Evolutionary conservation across 2,888 invertebrate genomes (phyloP), one percentile per base, ranked within the genome.

Genomic region (Latrodectus elegans): DNA sequence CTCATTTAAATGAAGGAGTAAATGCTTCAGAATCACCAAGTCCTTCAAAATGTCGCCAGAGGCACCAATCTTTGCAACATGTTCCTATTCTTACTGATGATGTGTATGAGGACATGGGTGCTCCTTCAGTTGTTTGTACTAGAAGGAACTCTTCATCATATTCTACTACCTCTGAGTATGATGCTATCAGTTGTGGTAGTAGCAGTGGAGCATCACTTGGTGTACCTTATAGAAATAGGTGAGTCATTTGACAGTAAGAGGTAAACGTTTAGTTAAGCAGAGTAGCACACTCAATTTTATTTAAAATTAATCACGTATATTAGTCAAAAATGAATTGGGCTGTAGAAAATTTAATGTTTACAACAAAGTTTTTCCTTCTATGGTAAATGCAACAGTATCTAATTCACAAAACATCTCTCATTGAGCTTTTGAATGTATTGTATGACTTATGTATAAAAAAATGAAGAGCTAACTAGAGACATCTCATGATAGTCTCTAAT

Each of bases 121-220:
- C 75, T 6, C 76, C 83, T 4, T 84, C 49, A 15, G 76, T 65
- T n/a, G 26, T 65, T 6, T 26, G 22, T 17, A 15, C 88, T n/a
- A 71, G 76, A 17, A 64, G 84, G n/a, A 79, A 79, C 49, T 84
- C 84, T 11, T 88, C 88, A 2, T 75, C 84, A 0, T 79, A 84
- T 60, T 88, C 83, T 15, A 78, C 77, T 26, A 26, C 67, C 11
- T 91, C 91, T 17, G 92, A 92, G 74, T 91, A 91, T 89, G 92
- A 92, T 82, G 91, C 91, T 81, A 68, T 89, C 51, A 90, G 90
- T 71, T 89, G 78, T 53, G 80, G 89, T 15, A 91, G 91, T 53
- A 88, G 88, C 17, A 88, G 87, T 49, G 64, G 75, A 51, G 67
- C 78, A 11, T 89, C 88, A 11, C 68, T 89, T 17, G 70, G 88